phyloP scores from a whole-genome alignment of 53 echinoderm and acorn worm genomes.

The Henricia sp. region DNA sequence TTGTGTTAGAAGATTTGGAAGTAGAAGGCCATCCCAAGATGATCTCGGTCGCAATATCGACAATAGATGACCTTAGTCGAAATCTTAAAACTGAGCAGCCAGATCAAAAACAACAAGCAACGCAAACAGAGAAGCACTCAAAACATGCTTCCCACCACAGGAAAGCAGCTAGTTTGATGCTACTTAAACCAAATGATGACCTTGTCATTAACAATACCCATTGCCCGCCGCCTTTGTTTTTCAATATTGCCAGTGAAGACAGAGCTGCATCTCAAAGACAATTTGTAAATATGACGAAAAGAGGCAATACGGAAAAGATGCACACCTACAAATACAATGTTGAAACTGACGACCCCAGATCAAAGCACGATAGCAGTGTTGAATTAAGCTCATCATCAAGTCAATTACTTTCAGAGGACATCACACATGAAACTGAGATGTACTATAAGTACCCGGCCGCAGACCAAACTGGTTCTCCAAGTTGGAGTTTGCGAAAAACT shows the following conservation, averaged over 20 bases:
- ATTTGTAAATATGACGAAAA: no score
- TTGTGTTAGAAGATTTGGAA: constrained; percentile 59
- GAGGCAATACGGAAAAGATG: background rate
- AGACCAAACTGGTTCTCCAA: constrained; percentile 18
- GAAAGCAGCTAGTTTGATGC: background rate
- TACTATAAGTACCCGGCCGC: constrained; percentile 24
- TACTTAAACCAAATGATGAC: constrained; percentile 29
- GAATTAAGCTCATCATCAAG: constrained; percentile 10
- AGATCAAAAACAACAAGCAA: constrained; percentile 40
- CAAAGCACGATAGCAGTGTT: constrained; percentile 7
- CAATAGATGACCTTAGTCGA: background rate
- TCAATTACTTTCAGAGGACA: constrained; percentile 34
- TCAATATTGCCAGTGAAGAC: constrained; percentile 82
- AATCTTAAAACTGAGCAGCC: background rate
- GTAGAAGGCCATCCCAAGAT: constrained; percentile 36
- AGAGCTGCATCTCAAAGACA: background rate
- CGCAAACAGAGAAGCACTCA: constrained; percentile 32
- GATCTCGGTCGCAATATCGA: constrained; percentile 37
- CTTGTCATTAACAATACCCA: constrained; percentile 76
- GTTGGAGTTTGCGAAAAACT: constrained; percentile 51
- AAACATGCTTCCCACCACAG: background rate
- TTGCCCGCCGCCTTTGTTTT: constrained; percentile 92
- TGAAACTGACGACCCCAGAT: constrained; percentile 10
- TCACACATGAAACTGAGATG: constrained; percentile 32
- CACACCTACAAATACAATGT: background rate